Base-by-base conservation (phyloP, 2,797 vertebrate species). In the Urophycis tenuis region DNA sequence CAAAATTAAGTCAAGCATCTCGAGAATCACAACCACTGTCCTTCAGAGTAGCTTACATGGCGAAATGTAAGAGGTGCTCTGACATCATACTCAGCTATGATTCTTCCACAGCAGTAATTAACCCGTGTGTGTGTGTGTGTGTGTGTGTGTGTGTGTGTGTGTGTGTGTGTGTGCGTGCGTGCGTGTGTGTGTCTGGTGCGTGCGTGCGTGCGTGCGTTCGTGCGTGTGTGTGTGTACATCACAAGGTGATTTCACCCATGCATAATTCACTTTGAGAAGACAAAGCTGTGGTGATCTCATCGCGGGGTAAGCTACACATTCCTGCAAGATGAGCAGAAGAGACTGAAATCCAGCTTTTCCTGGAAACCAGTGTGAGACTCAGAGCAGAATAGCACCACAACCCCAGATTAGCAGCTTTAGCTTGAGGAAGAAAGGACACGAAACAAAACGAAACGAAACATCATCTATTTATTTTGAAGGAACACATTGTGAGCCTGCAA, bases 191-290 rank as follows among this genome's bases (percentile, higher is more conserved):
- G 41, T 45, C 14, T 45, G 41, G 60, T 77, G 73, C 78, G 53
- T 53, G 64, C 41, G 71, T 49, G 53, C 34, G 45, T 72, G 34
- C 79, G 71, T 69, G 70, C 73, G 32, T 41, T 76, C 71, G 74
- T 41, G 74, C 73, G 9, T 80, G 76, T 79, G 79, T 74, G 36
- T 69, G 64, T 29, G 25, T 70, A 32, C 11, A 70, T 70, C 30
- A n/a, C 67, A 7, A 77, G 75, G 39, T 19, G 79, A 86, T 86
- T 89, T 83, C 78, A 88, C 53, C 86, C 86, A 5, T 87, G 87
- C 78, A 88, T 90, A 90, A 92, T 88, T 83, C 83, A 86, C 87
- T 81, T 89, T 90, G 84, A 79, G 85, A 67, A 87, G 90, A 90
- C 87, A 89, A 88, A 89, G 81, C 81, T 86, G 82, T 87, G 86